A percentile compares a stretch with the other conserved stretches of the same genome.
Conservation (phyloP, 2,797 vertebrate genomes). For the Thunnus albacares region DNA sequence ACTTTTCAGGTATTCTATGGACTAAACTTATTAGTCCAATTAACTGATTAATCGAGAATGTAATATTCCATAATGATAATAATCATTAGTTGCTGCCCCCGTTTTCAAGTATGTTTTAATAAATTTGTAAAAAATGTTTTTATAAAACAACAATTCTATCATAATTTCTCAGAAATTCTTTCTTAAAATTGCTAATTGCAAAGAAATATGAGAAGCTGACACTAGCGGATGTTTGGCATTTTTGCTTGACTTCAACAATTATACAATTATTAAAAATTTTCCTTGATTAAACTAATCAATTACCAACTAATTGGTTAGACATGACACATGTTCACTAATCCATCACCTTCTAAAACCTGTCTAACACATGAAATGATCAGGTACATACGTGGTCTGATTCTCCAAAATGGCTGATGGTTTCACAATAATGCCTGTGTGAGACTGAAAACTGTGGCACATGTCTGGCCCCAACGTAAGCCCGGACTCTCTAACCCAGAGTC, state of each 20-base stretch:
- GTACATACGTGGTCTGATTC: background rate
- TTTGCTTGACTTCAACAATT: background rate
- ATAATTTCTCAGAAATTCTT: background rate
- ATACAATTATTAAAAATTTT: background rate
- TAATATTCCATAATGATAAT: background rate
- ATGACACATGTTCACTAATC: background rate
- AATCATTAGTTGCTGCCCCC: background rate
- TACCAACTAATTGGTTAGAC: background rate
- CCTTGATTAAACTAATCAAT: background rate
- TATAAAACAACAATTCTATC: background rate
- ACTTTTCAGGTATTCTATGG: no score
- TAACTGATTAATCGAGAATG: background rate
- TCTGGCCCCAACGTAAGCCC: conserved; percentile 61
- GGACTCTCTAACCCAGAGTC: conserved; percentile 66
- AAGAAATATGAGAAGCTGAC: background rate
- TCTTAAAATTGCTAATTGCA: background rate
- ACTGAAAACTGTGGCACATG: conserved; percentile 59
- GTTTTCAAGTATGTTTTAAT: background rate
- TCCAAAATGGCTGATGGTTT: conserved; percentile 66
- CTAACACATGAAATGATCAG: background rate
- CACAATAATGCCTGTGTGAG: conserved; percentile 23
- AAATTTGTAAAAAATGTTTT: background rate
- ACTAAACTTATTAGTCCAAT: no score
- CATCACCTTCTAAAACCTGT: background rate
- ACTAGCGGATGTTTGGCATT: background rate